These are phyloP conservation scores for Vidua chalybeata DNA, from an alignment of 2,113 vertebrate species.

Conservation along the genomic window DNA sequence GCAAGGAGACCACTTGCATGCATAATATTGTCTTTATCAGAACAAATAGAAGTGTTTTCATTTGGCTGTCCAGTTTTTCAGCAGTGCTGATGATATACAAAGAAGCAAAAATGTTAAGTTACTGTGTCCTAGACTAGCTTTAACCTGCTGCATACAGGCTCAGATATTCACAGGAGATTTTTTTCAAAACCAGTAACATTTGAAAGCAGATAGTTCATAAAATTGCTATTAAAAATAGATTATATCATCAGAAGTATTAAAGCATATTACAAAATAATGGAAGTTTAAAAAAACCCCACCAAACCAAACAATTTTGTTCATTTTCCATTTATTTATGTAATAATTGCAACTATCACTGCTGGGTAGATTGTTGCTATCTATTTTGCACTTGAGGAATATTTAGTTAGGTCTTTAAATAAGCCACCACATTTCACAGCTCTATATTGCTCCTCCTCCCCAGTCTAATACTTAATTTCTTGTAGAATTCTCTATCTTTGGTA, in stretches of 20 bases:
- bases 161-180: not conserved
- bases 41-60: not conserved
- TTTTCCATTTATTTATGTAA: not conserved
- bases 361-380: not conserved
- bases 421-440: not conserved
- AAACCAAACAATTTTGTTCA: not conserved
- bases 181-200: not conserved
- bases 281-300: not conserved
- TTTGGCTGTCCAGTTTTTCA: not conserved
- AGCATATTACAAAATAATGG: not conserved
- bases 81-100: not conserved
- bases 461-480: not conserved
- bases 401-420: not conserved
- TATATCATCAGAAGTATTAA: slow-evolving; percentile 34
- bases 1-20: not conserved
- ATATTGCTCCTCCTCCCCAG: not conserved
- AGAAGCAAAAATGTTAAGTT: not conserved
- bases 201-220: not conserved
- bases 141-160: not conserved
- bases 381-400: not conserved
- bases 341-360: not conserved
- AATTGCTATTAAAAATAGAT: not conserved
- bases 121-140: not conserved
- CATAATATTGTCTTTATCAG: not conserved
- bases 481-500: not conserved